These are phyloP conservation scores for Lepetodrilus schrolli DNA, from an alignment of 2,888 invertebrate genomes.

Conservation along the genomic window DNA sequence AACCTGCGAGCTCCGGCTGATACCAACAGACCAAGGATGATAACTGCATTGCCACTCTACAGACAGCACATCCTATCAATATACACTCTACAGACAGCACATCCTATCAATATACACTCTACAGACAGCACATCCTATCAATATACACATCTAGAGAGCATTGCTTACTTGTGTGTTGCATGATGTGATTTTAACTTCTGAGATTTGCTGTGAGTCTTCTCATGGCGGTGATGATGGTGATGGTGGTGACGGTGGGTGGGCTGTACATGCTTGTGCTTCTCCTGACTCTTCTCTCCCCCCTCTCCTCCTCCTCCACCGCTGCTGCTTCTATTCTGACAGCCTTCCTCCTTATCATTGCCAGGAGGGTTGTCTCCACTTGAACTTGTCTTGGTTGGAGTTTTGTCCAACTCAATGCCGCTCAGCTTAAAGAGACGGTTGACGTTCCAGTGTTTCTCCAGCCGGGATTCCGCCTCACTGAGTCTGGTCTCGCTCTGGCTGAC, in stretches of 20 bases:
- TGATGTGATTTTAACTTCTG: slow-evolving; percentile 41
- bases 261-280: slow-evolving; percentile 40
- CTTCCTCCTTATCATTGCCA: slow-evolving; percentile 1
- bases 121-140: too few relatives aligned
- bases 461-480: slow-evolving; percentile 7
- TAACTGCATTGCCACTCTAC: too few relatives aligned
- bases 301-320: slow-evolving; percentile 26
- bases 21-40: too few relatives aligned
- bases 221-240: slow-evolving; percentile 49
- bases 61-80: too few relatives aligned
- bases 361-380: slow-evolving; percentile 7
- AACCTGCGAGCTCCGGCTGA: too few relatives aligned
- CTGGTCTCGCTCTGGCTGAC: slow-evolving; percentile 20
- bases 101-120: too few relatives aligned
- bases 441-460: slow-evolving; percentile 18
- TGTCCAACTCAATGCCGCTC: slow-evolving; percentile 12
- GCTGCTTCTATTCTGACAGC: slow-evolving; percentile 46
- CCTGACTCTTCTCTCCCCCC: slow-evolving; percentile 37
- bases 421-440: slow-evolving; percentile 4
- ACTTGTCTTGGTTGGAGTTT: slow-evolving; percentile 1
- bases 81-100: too few relatives aligned
- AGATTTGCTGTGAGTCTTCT: slow-evolving; percentile 48
- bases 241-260: slow-evolving; percentile 57
- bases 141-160: too few relatives aligned
- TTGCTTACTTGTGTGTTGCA: slow-evolving; percentile 43